These are phyloP conservation scores for Rhopalosiphum nymphaeae DNA, from an alignment of 2,888 invertebrate genomes.

Conservation along the genomic window DNA sequence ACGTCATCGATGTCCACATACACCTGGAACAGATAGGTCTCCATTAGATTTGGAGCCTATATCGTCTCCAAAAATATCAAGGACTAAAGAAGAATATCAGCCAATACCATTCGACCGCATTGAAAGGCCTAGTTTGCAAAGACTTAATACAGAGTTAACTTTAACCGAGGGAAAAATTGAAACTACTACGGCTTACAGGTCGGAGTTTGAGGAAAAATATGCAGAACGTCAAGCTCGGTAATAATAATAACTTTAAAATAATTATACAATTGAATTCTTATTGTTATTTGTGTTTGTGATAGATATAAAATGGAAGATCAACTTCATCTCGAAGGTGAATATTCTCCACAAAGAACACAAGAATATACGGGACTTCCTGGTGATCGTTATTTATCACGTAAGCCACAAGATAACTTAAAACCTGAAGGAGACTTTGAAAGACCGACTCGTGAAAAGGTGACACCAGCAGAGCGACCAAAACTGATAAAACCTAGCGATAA, in stretches of 20 bases:
- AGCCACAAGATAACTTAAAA: slow-evolving; percentile 70
- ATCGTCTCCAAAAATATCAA: slow-evolving; percentile 67
- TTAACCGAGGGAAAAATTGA: slow-evolving; percentile 70
- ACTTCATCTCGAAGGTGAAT: slow-evolving; percentile 79
- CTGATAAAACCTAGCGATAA: slow-evolving; percentile 72
- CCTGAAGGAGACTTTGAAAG: slow-evolving; percentile 73
- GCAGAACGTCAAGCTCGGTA: slow-evolving; percentile 75
- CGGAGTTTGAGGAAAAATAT: slow-evolving; percentile 78
- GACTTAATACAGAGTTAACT: slow-evolving; percentile 69
- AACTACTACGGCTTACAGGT: slow-evolving; percentile 75
- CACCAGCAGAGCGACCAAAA: slow-evolving; percentile 71
- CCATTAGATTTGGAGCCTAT: slow-evolving; percentile 68
- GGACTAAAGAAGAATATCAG: slow-evolving; percentile 69
- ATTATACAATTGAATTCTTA: not conserved
- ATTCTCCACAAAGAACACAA: slow-evolving; percentile 72
- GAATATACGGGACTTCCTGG: slow-evolving; percentile 71
- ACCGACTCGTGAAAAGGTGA: slow-evolving; percentile 71
- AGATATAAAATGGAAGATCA: slow-evolving; percentile 74
- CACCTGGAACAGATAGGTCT: slow-evolving; percentile 70
- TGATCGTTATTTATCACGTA: slow-evolving; percentile 68
- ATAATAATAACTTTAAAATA: slow-evolving; percentile 68
- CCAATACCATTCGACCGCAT: slow-evolving; percentile 69
- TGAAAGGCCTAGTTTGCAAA: slow-evolving; percentile 69
- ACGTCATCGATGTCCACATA: slow-evolving; percentile 87
- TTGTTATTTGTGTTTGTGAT: slow-evolving; percentile 24